Evolutionary conservation across 2,888 invertebrate genomes (phyloP).

Genomic region (Mythimna vitellina): DNA sequence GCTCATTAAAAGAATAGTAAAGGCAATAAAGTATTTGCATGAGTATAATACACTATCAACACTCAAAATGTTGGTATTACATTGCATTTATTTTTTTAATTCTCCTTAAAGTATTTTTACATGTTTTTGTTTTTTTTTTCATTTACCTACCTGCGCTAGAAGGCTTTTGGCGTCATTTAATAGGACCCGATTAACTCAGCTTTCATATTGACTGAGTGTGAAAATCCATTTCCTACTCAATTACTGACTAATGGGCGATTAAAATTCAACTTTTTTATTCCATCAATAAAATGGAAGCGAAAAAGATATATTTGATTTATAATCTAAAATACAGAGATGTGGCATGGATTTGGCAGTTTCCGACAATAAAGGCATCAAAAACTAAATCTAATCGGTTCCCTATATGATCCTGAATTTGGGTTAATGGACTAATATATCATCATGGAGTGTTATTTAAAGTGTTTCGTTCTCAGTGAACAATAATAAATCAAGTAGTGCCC

Average conservation of each 20-base stretch:
- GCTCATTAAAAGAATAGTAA: no score
- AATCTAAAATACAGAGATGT: neutral
- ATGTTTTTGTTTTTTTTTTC: no score
- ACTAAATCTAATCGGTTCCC: constrained; percentile 46
- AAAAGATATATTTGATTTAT: neutral
- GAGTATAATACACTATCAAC: no score
- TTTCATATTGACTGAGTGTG: constrained; percentile 19
- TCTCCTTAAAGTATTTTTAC: no score
- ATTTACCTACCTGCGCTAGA: no score
- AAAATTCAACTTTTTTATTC: constrained; percentile 1
- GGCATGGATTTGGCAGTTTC: constrained; percentile 9
- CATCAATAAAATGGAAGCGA: neutral
- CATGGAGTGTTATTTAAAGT: constrained; percentile 81
- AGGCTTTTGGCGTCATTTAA: neutral
- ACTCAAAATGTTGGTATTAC: no score
- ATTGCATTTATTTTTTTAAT: no score
- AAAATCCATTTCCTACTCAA: constrained; percentile 36
- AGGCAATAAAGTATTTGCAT: no score
- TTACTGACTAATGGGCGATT: constrained; percentile 27
- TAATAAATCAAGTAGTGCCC: constrained; percentile 85
- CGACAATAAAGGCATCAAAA: constrained; percentile 21
- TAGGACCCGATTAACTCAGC: constrained; percentile 28
- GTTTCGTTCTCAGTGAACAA: constrained; percentile 82
- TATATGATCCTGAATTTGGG: constrained; percentile 63
- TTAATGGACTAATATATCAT: constrained; percentile 78